These are phyloP conservation scores for Syrrhaptes paradoxus DNA, from an alignment of 2,113 vertebrate species.

Conservation along the genomic window DNA sequence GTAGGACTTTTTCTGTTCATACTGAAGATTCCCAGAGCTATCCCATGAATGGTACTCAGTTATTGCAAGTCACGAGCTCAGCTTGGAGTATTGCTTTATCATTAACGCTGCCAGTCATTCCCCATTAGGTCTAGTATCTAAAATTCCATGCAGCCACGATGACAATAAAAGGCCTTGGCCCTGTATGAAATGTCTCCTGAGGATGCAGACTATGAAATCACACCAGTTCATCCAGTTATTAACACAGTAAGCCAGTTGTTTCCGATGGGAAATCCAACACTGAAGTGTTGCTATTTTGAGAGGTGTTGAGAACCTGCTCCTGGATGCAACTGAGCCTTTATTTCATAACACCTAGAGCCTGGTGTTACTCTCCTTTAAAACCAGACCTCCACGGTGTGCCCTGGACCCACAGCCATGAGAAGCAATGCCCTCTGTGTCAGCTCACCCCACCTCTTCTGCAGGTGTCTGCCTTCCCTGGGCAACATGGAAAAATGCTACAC, in stretches of 20 bases:
- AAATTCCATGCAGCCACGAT: not conserved
- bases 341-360: rapidly evolving
- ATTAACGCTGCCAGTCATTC: not conserved
- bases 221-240: not conserved
- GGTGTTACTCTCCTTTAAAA: not conserved
- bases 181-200: rapidly evolving
- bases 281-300: not conserved
- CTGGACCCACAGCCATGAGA: rapidly evolving
- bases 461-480: rapidly evolving
- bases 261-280: not conserved
- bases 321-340: not conserved
- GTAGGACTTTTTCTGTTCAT: not conserved
- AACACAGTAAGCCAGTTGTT: not conserved
- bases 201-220: not conserved
- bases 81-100: not conserved
- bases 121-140: not conserved
- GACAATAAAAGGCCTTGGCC: not conserved
- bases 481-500: rapidly evolving
- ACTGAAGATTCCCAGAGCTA: slow-evolving; percentile 4
- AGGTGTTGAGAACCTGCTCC: not conserved
- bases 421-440: not conserved
- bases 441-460: rapidly evolving
- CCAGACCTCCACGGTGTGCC: rapidly evolving
- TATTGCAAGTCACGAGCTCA: not conserved
- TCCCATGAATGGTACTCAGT: not conserved